Conservation (phyloP, 2,888 invertebrate genomes). For the Silvanus unidentatus region DNA sequence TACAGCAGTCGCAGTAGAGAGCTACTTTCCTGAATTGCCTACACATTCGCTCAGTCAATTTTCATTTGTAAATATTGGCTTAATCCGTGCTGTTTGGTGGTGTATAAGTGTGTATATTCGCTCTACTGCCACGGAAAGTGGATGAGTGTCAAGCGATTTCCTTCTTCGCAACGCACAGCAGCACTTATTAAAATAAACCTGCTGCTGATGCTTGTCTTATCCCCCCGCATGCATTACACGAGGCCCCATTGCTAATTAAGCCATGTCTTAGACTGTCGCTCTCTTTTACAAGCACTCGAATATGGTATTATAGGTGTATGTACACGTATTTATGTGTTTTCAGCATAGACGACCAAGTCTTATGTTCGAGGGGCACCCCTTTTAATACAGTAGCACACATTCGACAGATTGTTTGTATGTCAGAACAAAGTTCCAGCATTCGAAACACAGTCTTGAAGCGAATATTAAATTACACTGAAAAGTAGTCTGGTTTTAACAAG, state of each 20-base stretch:
- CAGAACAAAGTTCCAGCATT: too few species aligned
- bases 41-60: constrained; percentile 42
- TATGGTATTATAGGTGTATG: too few species aligned
- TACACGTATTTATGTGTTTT: too few species aligned
- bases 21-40: constrained; percentile 1
- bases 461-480: too few species aligned
- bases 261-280: constrained; percentile 15
- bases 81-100: constrained; percentile 37
- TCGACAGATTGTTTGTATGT: too few species aligned
- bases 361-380: too few species aligned
- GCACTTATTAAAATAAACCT: constrained; percentile 46
- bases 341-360: too few species aligned
- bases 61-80: constrained; percentile 48
- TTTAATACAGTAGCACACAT: too few species aligned
- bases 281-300: neutral
- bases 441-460: too few species aligned
- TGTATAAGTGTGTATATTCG: neutral
- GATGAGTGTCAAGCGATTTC: constrained; percentile 38
- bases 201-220: constrained; percentile 37
- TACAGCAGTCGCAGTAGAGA: too few species aligned
- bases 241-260: constrained; percentile 38
- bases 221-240: constrained; percentile 38
- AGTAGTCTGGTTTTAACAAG: too few species aligned
- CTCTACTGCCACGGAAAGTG: constrained; percentile 2
- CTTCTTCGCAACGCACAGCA: constrained; percentile 30